These are phyloP conservation scores for Perca schrenkii DNA, from an alignment of 2,113 vertebrate genomes.

Conservation along the genomic window DNA sequence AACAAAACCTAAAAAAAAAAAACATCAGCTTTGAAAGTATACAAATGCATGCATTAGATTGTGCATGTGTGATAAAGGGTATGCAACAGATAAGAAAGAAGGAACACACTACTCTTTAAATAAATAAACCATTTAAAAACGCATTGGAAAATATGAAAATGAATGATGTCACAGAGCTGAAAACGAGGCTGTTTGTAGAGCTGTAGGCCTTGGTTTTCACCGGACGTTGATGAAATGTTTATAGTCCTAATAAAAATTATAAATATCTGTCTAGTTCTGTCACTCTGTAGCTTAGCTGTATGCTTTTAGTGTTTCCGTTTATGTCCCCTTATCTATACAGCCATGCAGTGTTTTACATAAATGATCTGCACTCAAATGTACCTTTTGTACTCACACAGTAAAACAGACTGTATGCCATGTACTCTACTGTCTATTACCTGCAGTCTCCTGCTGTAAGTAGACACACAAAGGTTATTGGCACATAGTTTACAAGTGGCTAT, in stretches of 20 bases:
- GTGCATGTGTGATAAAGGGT: neutral
- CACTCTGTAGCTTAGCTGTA: neutral
- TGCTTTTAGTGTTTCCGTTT: neutral
- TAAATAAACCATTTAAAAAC: neutral
- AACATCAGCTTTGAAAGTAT: neutral
- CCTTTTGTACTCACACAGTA: neutral
- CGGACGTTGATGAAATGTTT: slow-evolving; percentile 19
- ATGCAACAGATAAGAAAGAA: neutral
- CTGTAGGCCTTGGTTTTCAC: neutral
- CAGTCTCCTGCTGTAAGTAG: slow-evolving; percentile 1
- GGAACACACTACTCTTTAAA: neutral
- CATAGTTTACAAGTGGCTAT: slow-evolving; percentile 34
- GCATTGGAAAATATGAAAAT: neutral
- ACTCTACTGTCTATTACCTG: neutral
- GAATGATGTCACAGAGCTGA: neutral
- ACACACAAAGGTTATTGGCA: slow-evolving; percentile 25
- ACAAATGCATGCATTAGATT: neutral
- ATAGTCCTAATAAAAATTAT: neutral
- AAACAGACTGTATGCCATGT: neutral
- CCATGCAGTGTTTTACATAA: slow-evolving; percentile 10
- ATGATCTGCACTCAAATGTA: neutral
- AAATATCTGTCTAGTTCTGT: neutral
- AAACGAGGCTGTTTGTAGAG: slow-evolving; percentile 3
- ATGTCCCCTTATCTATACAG: neutral
- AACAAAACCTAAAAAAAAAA: neutral